These are phyloP conservation scores for Catharus minimus DNA, from an alignment of 2,113 vertebrate species.

Conservation along the genomic window DNA sequence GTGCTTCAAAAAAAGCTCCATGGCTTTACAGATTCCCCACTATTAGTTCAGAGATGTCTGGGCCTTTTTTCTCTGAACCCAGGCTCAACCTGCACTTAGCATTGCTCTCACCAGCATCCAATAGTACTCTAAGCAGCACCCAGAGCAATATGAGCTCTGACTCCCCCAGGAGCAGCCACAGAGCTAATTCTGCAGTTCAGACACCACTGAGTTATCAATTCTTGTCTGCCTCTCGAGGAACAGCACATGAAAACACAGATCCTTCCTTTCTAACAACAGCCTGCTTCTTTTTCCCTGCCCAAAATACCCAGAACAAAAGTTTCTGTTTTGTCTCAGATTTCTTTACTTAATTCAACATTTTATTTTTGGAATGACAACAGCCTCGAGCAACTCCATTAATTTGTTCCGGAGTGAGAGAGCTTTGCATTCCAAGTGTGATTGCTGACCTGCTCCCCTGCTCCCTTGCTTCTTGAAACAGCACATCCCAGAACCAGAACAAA, in stretches of 20 bases:
- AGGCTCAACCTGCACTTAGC: neutral
- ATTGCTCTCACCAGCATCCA: neutral
- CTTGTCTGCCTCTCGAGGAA: neutral
- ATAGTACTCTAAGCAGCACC: neutral
- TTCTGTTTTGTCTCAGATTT: neutral
- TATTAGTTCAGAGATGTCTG: neutral
- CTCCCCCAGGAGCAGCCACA: neutral
- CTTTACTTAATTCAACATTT: conserved; percentile 24
- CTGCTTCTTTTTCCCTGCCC: neutral
- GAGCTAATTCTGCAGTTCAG: neutral
- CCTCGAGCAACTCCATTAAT: conserved; percentile 46
- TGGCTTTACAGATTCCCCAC: neutral
- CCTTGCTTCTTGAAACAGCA: neutral
- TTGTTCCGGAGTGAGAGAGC: conserved; percentile 18
- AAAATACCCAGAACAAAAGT: neutral
- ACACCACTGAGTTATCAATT: neutral
- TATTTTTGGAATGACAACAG: conserved; percentile 38
- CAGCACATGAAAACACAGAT: neutral
- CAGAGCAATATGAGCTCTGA: neutral
- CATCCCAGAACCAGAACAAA: neutral
- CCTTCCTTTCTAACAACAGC: neutral
- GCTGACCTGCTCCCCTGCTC: neutral
- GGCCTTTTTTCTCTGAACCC: neutral
- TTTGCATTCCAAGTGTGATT: conserved; percentile 24
- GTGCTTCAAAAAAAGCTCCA: neutral